Percentiles rank a stretch among this genome's conserved stretches.
These are phyloP conservation scores for Numenius arquata DNA, from an alignment of 2,113 vertebrate genomes.

Conservation along the genomic window DNA sequence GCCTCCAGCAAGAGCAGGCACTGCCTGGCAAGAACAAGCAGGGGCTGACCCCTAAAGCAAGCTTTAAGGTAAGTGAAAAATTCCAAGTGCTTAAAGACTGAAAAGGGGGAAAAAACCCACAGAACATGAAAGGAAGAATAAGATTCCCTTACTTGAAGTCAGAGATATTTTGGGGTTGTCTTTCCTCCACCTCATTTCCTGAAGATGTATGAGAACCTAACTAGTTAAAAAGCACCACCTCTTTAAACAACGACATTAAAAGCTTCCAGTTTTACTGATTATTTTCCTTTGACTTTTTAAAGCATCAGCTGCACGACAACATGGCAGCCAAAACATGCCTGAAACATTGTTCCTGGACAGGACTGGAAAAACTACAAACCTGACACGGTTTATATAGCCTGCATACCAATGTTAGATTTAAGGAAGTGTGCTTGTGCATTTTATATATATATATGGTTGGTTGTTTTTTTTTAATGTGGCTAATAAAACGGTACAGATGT, in stretches of 20 bases:
- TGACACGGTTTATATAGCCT: not conserved
- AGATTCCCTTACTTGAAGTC: not conserved
- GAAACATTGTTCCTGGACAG: not conserved
- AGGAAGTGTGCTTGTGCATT: not conserved
- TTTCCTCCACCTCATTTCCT: not conserved
- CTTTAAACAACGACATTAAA: not conserved
- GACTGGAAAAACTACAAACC: not conserved
- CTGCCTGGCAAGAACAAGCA: not conserved
- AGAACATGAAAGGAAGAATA: not conserved
- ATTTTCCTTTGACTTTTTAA: not conserved
- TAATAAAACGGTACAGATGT: not conserved
- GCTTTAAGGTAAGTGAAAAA: not conserved
- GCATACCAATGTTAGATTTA: not conserved
- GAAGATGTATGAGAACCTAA: not conserved
- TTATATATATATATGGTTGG: not conserved
- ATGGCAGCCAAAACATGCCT: not conserved
- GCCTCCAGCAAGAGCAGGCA: accelerated
- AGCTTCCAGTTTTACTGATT: not conserved
- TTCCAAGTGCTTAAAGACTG: not conserved
- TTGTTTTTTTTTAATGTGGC: not conserved
- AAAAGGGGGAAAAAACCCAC: not conserved
- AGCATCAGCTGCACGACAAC: not conserved
- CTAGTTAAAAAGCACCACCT: not conserved
- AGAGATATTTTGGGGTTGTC: not conserved
- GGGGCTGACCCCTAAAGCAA: not conserved